phyloP scores from a whole-genome alignment of 2,888 invertebrate genomes.

The Entomobrya multifasciata region DNA sequence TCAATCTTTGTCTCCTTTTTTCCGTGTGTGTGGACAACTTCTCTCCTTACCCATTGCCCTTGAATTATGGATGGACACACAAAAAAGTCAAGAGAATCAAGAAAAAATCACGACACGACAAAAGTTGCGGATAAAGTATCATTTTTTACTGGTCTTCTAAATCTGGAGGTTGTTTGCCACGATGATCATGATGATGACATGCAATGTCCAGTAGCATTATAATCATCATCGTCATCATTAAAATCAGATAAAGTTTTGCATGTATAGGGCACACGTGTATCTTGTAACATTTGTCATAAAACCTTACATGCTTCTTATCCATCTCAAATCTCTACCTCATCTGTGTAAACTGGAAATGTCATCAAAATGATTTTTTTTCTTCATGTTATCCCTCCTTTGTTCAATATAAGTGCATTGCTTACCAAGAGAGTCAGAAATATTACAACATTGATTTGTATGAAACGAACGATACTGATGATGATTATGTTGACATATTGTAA shows the following conservation, averaged over 20 bases:
- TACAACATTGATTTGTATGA: background rate
- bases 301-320: no score
- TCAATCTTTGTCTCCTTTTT: constrained; percentile 45
- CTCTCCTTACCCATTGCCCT: constrained; percentile 70
- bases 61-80: constrained; percentile 55
- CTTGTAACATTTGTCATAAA: background rate
- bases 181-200: constrained; percentile 50
- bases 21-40: constrained; percentile 44
- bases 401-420: no score
- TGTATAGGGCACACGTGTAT: no score
- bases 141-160: constrained; percentile 3
- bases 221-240: background rate
- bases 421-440: no score
- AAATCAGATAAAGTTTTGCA: background rate
- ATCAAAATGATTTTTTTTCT: constrained; percentile 14
- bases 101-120: background rate
- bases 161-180: constrained; percentile 22
- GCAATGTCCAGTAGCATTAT: constrained; percentile 38
- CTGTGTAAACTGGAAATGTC: constrained; percentile 15
- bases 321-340: no score
- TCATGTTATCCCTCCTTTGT: constrained; percentile 33
- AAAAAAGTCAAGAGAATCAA: constrained; percentile 36
- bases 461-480: background rate
- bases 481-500: constrained; percentile 30
- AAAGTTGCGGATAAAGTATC: constrained; percentile 24